Conservation (phyloP, 1,140 invertebrate genomes). For the Meloidogyne floridensis region DNA sequence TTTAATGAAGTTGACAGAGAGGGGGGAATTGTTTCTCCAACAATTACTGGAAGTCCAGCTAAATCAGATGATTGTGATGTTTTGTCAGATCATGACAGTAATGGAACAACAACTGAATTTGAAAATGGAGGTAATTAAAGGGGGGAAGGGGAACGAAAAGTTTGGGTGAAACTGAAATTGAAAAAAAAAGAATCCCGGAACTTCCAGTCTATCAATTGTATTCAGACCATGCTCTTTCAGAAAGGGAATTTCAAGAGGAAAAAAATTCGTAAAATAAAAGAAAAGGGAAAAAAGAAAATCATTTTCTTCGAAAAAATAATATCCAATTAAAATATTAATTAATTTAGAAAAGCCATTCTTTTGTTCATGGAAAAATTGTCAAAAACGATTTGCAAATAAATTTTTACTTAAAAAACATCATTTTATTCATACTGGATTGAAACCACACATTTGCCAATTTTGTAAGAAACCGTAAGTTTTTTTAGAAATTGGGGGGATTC, state of each 20-base stretch:
- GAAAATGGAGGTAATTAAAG: background rate
- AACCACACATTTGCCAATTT: slow-evolving; percentile 61
- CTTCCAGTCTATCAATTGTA: no score
- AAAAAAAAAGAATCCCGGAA: no score
- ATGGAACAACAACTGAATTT: background rate
- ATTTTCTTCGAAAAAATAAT: no score
- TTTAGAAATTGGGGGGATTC: background rate
- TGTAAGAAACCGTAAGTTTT: slow-evolving; percentile 53
- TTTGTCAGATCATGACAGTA: background rate
- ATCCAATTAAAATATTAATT: no score
- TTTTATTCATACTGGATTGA: slow-evolving; percentile 63
- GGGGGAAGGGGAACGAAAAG: no score
- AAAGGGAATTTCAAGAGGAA: no score
- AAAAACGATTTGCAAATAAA: slow-evolving; percentile 64
- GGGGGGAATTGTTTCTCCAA: background rate
- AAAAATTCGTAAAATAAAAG: no score
- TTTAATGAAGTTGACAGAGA: background rate
- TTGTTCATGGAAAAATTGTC: slow-evolving; percentile 56
- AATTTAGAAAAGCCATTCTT: slow-evolving; percentile 55
- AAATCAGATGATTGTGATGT: background rate
- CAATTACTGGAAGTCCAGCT: background rate
- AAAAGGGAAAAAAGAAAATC: no score
- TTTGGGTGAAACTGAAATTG: no score
- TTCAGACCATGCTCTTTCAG: no score
- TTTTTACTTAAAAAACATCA: slow-evolving; percentile 64